phyloP scores from a whole-genome alignment of 2,113 vertebrate species.

The Lophotis ruficrista region DNA sequence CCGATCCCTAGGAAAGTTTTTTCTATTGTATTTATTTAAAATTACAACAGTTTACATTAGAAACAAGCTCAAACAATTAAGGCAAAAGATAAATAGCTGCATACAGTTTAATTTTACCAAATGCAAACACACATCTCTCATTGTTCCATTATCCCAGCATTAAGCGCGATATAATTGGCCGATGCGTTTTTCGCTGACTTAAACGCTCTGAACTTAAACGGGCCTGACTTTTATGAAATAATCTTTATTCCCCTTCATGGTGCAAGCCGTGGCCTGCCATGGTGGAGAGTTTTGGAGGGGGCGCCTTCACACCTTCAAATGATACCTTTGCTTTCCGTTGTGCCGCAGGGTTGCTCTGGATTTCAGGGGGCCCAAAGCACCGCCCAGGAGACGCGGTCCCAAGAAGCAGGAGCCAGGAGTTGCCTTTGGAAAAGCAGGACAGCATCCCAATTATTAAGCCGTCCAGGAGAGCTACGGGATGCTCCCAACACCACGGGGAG shows the following conservation, averaged over 20 bases:
- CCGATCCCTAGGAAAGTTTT: slow-evolving; percentile 86
- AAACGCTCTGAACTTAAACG: slow-evolving; percentile 62
- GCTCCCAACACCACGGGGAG: neutral
- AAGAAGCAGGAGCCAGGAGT: neutral
- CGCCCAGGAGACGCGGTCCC: neutral
- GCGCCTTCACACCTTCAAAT: neutral
- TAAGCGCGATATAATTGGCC: slow-evolving; percentile 74
- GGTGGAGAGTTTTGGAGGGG: neutral
- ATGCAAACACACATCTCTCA: slow-evolving; percentile 87
- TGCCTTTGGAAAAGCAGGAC: neutral
- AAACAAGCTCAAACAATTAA: slow-evolving; percentile 97
- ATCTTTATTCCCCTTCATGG: slow-evolving; percentile 46
- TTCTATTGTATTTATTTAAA: slow-evolving; percentile 97
- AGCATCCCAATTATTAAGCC: neutral
- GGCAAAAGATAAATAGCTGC: slow-evolving; percentile 97
- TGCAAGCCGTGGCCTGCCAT: slow-evolving; percentile 24
- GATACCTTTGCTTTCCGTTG: neutral
- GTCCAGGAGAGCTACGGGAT: neutral
- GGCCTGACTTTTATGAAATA: slow-evolving; percentile 67
- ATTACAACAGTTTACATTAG: slow-evolving; percentile 97
- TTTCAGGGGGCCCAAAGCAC: neutral
- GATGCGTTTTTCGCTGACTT: slow-evolving; percentile 72
- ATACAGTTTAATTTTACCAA: slow-evolving; percentile 97
- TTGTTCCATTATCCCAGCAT: slow-evolving; percentile 77
- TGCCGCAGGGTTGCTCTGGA: neutral